phyloP scores from a whole-genome alignment of 2,797 vertebrate genomes.

The Acanthurus leucopareius region DNA sequence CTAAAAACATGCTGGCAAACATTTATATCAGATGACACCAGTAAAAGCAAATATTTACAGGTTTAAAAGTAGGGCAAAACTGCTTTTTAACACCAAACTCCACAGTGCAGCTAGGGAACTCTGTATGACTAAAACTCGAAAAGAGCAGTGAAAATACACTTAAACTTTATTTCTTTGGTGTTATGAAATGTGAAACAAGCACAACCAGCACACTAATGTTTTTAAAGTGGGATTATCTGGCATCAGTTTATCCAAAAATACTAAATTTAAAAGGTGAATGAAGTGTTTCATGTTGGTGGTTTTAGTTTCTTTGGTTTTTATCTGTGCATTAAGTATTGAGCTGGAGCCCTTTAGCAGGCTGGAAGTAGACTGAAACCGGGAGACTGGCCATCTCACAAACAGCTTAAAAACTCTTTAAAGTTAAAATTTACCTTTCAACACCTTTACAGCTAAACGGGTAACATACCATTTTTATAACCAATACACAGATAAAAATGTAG shows the following conservation, averaged over 20 bases:
- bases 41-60: background rate
- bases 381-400: background rate
- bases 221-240: background rate
- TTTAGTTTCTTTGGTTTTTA: background rate
- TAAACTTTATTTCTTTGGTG: background rate
- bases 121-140: background rate
- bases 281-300: background rate
- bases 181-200: background rate
- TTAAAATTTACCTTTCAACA: background rate
- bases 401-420: background rate
- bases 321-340: too few species aligned
- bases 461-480: background rate
- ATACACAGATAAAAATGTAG: slow-evolving; percentile 3
- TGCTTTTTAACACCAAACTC: background rate
- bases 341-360: slow-evolving; percentile 1
- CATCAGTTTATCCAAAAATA: too few species aligned
- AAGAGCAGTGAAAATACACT: background rate
- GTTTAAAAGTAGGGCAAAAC: background rate
- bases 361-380: background rate
- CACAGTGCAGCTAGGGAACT: background rate
- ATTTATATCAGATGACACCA: background rate
- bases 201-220: background rate
- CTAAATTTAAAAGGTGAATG: background rate
- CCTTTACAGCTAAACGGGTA: background rate
- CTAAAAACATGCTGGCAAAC: background rate